phyloP scores from a whole-genome alignment of 2,888 invertebrate species.

The Lepidochrysops patricia region DNA sequence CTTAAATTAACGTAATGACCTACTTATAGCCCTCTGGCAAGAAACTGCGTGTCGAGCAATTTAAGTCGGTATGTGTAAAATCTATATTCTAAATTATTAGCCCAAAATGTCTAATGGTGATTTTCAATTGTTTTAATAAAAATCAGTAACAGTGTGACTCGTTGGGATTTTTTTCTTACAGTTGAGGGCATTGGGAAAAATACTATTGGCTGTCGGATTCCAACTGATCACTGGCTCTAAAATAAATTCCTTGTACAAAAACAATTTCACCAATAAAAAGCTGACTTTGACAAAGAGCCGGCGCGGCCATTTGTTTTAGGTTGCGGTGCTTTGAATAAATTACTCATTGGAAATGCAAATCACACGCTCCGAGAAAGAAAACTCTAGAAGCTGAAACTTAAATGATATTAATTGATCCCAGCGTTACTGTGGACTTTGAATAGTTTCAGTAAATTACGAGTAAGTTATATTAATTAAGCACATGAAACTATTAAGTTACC shows the following conservation, averaged over 20 bases:
- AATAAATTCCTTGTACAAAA: neutral
- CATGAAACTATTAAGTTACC: neutral
- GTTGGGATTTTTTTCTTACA: no score
- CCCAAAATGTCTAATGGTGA: no score
- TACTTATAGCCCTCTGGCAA: no score
- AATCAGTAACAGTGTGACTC: no score
- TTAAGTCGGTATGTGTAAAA: no score
- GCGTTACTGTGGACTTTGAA: neutral
- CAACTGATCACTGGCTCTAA: no score
- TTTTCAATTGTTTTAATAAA: no score
- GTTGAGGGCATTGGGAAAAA: no score
- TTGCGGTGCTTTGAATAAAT: constrained; percentile 10
- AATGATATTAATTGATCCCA: neutral
- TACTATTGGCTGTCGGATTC: no score
- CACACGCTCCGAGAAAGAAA: neutral
- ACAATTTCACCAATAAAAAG: constrained; percentile 7
- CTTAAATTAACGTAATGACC: no score
- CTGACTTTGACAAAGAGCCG: constrained; percentile 9
- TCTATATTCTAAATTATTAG: no score
- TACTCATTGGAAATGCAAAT: constrained; percentile 11
- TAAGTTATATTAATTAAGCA: neutral
- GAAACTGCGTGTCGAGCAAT: no score
- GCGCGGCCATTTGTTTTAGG: constrained; percentile 2
- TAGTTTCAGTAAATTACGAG: neutral
- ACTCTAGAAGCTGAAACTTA: neutral